Percentiles rank a stretch among this genome's conserved stretches.
These are phyloP conservation scores for Siphlonurus alternatus DNA, from an alignment of 2,888 invertebrate genomes.

Conservation along the genomic window DNA sequence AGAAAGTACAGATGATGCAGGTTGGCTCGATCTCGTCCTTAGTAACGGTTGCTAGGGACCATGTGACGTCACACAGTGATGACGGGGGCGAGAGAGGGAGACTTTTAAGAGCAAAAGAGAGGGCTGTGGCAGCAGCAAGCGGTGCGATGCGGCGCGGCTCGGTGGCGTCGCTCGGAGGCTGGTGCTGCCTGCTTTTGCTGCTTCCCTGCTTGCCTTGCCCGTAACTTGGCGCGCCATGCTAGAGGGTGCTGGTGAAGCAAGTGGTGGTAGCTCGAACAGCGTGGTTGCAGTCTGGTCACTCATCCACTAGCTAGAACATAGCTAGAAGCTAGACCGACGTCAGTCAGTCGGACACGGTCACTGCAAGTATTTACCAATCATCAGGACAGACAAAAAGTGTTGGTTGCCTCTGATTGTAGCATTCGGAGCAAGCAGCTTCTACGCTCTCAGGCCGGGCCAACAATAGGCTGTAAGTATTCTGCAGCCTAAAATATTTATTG, in stretches of 20 bases:
- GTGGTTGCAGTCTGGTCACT: neutral
- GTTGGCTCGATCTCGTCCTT: constrained; percentile 9
- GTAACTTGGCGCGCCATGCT: neutral
- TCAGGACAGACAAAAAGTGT: neutral
- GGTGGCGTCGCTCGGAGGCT: neutral
- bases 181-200: neutral
- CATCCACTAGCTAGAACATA: no score
- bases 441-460: neutral
- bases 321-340: no score
- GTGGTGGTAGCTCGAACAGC: neutral
- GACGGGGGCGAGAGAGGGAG: neutral
- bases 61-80: constrained; percentile 7
- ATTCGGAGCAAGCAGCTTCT: neutral
- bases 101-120: neutral
- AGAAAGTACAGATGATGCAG: neutral
- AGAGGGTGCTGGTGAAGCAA: neutral
- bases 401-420: neutral
- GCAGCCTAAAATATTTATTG: no score
- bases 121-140: neutral
- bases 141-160: neutral
- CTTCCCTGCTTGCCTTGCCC: neutral
- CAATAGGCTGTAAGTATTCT: neutral
- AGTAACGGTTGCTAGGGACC: constrained; percentile 8
- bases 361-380: no score
- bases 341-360: neutral